These are phyloP conservation scores for Pagrus major DNA, from an alignment of 2,113 vertebrate genomes.

Conservation along the genomic window DNA sequence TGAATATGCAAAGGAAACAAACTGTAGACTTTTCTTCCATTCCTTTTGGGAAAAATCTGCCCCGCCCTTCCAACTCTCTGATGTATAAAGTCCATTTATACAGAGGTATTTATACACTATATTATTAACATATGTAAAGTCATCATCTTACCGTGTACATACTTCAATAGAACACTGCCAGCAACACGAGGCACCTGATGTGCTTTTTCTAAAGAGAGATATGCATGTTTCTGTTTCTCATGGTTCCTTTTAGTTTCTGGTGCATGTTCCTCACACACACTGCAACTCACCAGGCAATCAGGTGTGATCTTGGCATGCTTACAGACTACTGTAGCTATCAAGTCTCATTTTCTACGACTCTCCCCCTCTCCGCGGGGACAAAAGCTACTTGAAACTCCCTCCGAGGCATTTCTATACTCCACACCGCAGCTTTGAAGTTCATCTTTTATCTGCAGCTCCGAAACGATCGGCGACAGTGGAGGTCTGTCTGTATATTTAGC, in stretches of 20 bases:
- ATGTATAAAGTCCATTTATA: constrained; percentile 75
- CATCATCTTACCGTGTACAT: constrained; percentile 76
- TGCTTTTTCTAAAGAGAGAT: constrained; percentile 86
- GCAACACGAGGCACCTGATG: constrained; percentile 89
- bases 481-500: constrained; percentile 49
- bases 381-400: constrained; percentile 72
- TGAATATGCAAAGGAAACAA: constrained; percentile 79
- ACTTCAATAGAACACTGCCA: constrained; percentile 91
- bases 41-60: constrained; percentile 74
- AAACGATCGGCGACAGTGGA: constrained; percentile 1
- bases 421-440: constrained; percentile 25
- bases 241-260: constrained; percentile 78
- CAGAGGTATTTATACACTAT: constrained; percentile 79
- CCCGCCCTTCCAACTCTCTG: constrained; percentile 73
- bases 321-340: constrained; percentile 78
- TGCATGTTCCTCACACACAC: constrained; percentile 86
- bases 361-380: constrained; percentile 40
- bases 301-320: constrained; percentile 83
- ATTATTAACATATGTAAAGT: constrained; percentile 74
- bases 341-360: constrained; percentile 42
- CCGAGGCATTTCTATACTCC: constrained; percentile 40
- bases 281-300: constrained; percentile 68
- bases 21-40: constrained; percentile 93
- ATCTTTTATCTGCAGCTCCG: constrained; percentile 9
- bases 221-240: constrained; percentile 86